These are phyloP conservation scores for Toxotes lorentzi DNA, from an alignment of 2,797 vertebrate species.

Conservation along the genomic window DNA sequence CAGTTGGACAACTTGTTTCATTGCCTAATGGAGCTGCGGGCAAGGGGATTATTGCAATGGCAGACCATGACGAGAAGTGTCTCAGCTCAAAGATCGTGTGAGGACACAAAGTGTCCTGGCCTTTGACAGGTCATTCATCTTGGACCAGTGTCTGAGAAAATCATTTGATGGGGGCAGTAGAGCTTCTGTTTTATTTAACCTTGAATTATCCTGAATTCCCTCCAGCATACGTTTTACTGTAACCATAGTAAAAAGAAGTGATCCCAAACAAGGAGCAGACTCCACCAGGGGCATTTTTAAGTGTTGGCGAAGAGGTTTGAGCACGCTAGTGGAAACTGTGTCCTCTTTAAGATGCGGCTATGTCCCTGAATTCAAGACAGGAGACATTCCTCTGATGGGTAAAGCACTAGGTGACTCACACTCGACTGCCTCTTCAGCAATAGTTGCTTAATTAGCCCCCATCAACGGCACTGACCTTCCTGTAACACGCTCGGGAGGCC, in stretches of 20 bases:
- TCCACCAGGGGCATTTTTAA: slow-evolving; percentile 25
- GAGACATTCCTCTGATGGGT: slow-evolving; percentile 47
- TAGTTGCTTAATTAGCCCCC: slow-evolving; percentile 73
- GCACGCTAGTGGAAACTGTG: slow-evolving; percentile 15
- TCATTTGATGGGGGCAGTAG: background rate
- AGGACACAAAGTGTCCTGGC: slow-evolving; percentile 20
- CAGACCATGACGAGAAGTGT: slow-evolving; percentile 61
- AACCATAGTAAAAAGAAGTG: background rate
- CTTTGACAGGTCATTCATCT: slow-evolving; percentile 57
- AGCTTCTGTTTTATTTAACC: slow-evolving; percentile 11
- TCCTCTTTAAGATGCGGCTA: slow-evolving; percentile 9
- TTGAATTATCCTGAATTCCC: background rate
- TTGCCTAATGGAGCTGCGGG: slow-evolving; percentile 68
- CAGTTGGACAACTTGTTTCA: slow-evolving; percentile 57
- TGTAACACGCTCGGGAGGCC: slow-evolving; percentile 47
- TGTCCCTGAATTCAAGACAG: slow-evolving; percentile 44
- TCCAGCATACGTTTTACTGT: background rate
- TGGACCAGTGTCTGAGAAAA: background rate
- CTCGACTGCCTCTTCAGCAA: slow-evolving; percentile 53
- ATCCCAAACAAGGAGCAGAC: background rate
- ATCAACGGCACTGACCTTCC: slow-evolving; percentile 69
- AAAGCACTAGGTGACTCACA: slow-evolving; percentile 40
- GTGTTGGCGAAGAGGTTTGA: slow-evolving; percentile 31
- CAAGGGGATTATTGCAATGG: slow-evolving; percentile 60
- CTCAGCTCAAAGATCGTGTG: slow-evolving; percentile 50